Evolutionary conservation across 2,113 vertebrate species (phyloP), one percentile per base, ranked within the genome.

Genomic region (Sebastes fasciatus): DNA sequence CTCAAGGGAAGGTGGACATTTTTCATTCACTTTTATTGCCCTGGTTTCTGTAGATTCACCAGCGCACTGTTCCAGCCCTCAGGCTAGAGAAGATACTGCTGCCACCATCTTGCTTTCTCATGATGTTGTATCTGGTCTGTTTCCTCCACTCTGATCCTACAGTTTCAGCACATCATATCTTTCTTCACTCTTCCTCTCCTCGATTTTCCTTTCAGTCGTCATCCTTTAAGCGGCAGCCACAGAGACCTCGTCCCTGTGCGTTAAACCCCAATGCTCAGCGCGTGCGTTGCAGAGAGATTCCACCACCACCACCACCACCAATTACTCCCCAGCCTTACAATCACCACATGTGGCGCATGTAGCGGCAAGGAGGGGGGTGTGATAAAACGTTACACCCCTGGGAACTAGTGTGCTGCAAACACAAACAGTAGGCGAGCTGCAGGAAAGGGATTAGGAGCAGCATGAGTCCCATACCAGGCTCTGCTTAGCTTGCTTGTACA

Each of bases 401-500:
- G 86, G 88, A 91, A 68, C 65, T 26, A 21, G 64, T 77, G 80
- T 79, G 83, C 78, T 58, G 79, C 84, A 73, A 88, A 89, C 86
- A 81, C 70, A 71, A 79, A 83, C 90, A 67, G 63, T 65, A 45
- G 72, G 76, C 46, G 9, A 81, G 71, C 86, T 51, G 74, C 87
- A 61, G 88, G 79, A 52, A 80, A 61, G 69, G 90, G 89, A 89
- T 90, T 88, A 86, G 75, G 26, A 86, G 71, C 85, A 86, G 78
- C 79, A 0, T 54, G 85, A 82, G 66, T 67, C 70, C 77, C 83
- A 58, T 75, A 77, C 64, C 79, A 61, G 76, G 72, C 77, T 78
- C 51, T 2, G 60, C 79, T 71, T 13, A 74, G 65, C n/a, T 45
- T 11, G 49, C 46, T 58, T 70, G 1, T 51, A 14, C 11, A 55